Base-by-base conservation (phyloP, 1,140 invertebrate species). In the Maniola jurtina region DNA sequence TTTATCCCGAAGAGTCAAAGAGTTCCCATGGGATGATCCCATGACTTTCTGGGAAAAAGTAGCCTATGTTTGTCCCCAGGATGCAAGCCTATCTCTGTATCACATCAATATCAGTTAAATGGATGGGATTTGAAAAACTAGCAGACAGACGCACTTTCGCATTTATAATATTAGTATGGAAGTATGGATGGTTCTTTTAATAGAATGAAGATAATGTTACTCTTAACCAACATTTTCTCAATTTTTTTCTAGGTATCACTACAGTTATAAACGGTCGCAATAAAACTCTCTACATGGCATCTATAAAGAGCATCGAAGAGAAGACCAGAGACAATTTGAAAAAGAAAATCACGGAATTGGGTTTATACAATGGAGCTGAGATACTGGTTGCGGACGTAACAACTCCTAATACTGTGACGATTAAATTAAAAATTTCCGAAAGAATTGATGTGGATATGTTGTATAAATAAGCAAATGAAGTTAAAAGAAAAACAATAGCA, bases 221-320 rank as follows among this genome's bases (percentile, higher is more conserved):
- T 25, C 25, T 25, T 25, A 4, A 15, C 16, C 1, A 56, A 56
- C 0, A 13, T 56, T n/a, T 5, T 11, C 6, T 9, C 34, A 11
- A 15, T 13, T 61, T 33, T 57, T 60, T 85, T 81, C n/a, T 58
- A 92, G 96, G 95, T 55, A 88, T 98, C 14, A 97, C 96, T 2
- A 94, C 96, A 14, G 92, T 91, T 48, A 92, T 97, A 10, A 92
- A 95, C 81, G 97, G 97, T 5, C 97, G 96, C 86, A 96, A 95
- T 81, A 96, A 96, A 88, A 99, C 98, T 0, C 89, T 99, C 6
- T 99, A 99, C 76, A 98, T 99, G 94, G 94, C 95, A 59, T 96
- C 94, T 7, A 95, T 99, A 5, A 93, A 95, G 65, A 97, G 96
- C 72, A 98, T 99, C 69, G 97, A 99, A 89, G 95, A 95, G 80